These are phyloP conservation scores for Ditula angustiorana DNA, from an alignment of 2,888 invertebrate species.

Conservation along the genomic window DNA sequence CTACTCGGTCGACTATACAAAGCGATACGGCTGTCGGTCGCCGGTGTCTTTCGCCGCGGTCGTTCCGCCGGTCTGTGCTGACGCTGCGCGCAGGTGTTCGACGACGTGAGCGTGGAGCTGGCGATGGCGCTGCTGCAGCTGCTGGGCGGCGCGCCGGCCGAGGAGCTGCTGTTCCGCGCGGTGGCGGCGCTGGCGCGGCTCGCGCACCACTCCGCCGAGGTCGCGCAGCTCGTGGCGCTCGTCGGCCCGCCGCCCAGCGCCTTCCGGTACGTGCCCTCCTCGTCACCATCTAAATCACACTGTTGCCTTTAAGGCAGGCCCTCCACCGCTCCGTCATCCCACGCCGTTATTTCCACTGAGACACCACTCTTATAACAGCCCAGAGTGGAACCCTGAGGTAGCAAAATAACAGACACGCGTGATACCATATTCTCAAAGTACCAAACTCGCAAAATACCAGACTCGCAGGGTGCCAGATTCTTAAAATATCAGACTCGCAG, in stretches of 20 bases:
- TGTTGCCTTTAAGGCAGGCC: neutral
- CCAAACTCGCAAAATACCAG: too few species aligned
- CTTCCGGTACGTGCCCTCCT: slow-evolving; percentile 82
- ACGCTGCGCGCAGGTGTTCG: slow-evolving; percentile 90
- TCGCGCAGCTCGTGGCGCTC: slow-evolving; percentile 95
- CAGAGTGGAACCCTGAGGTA: too few species aligned
- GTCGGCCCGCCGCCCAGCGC: slow-evolving; percentile 94
- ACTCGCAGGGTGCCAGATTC: too few species aligned
- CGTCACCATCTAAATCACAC: neutral
- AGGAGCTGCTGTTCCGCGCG: slow-evolving; percentile 92
- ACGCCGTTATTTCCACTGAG: too few species aligned
- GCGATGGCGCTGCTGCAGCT: slow-evolving; percentile 96
- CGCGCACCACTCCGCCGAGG: slow-evolving; percentile 92
- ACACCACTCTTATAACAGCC: too few species aligned
- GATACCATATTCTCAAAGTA: too few species aligned
- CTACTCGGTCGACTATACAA: too few species aligned
- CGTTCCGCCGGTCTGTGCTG: slow-evolving; percentile 10
- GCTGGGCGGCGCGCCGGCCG: slow-evolving; percentile 91
- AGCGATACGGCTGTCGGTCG: too few species aligned
- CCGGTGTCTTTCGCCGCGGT: too few species aligned
- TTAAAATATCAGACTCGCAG: too few species aligned
- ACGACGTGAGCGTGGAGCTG: slow-evolving; percentile 96
- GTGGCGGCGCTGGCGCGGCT: slow-evolving; percentile 92
- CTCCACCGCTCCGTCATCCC: too few species aligned
- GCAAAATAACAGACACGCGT: too few species aligned